Conservation (phyloP, 2,113 vertebrate species). For the Talpa occidentalis region DNA sequence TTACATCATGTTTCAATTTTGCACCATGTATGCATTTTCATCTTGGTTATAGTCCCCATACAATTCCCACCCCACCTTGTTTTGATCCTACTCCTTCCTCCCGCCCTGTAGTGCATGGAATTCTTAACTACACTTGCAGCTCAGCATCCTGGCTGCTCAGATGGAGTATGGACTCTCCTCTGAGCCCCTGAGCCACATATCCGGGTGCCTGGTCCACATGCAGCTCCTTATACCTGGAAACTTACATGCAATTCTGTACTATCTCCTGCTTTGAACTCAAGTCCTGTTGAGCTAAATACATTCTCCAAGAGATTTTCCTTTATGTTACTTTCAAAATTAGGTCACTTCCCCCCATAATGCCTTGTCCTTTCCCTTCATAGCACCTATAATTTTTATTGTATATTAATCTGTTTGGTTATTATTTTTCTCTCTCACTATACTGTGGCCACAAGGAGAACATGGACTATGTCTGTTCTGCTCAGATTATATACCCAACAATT, state of each 20-base stretch:
- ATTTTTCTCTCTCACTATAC: not conserved
- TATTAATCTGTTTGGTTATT: not conserved
- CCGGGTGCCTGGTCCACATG: not conserved
- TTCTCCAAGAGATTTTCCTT: not conserved
- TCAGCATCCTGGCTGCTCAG: not conserved
- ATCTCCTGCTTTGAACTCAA: not conserved
- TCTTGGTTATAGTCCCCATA: too few species aligned
- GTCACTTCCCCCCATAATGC: too few species aligned
- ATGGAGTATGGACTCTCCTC: not conserved
- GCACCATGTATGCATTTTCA: too few species aligned
- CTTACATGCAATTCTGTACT: not conserved
- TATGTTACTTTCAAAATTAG: not conserved
- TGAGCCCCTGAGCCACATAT: not conserved
- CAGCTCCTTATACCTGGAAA: not conserved
- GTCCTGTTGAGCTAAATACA: not conserved
- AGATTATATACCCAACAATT: not conserved
- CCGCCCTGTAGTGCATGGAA: not conserved
- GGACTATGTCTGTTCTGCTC: not conserved
- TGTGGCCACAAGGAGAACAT: not conserved
- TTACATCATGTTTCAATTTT: too few species aligned
- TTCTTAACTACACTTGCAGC: not conserved
- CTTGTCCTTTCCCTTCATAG: not conserved
- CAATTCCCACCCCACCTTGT: too few species aligned
- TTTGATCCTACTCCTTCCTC: too few species aligned
- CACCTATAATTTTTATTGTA: not conserved